Evolutionary conservation across 2,888 invertebrate species (phyloP), one percentile per base, ranked within the genome.

Genomic region (Acanthopleura granulata): DNA sequence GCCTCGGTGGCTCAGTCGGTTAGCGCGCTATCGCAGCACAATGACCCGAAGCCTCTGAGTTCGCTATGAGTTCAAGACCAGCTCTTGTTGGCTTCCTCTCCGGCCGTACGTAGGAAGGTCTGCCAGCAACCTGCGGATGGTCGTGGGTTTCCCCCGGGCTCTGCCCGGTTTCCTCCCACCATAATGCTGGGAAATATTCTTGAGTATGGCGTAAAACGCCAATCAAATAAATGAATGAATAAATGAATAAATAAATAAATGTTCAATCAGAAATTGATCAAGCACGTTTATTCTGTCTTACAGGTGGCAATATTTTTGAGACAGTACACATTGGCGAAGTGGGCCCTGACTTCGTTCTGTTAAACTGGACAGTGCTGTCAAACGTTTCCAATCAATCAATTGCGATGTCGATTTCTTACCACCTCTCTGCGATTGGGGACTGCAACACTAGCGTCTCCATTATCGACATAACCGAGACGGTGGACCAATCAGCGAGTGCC

Each of bases 381-480:
- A 78, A 77, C 74, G 79, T 75, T 62, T 70, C 72, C 6, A 62
- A 50, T 61, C 80, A 77, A 30, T 72, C 77, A 1, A 79, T 82
- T 72, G 80, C 80, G 71, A 72, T 84, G 12, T 80, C 78, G 11
- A 51, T 86, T 27, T 77, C 77, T 22, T 82, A 83, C 72, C 81
- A 79, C 61, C 72, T 80, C 18, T 75, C 80, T 3, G 78, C 78
- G 6, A 82, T 82, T 22, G 84, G 85, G 0, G 82, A 86, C 76
- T 88, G 88, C 76, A 66, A 66, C 29, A 57, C 57, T 4, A 27
- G 16, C 25, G 16, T 27, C 15, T 22, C 16, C 16, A 25, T 9
- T 22, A 6, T 27, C 15, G 15, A 16, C 22, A 25, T 66, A 22
- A 27, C 66, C 6, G 66, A 27, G 29, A 27, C 6, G 6, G 66